These are phyloP conservation scores for Littorina saxatilis DNA, from an alignment of 1,140 invertebrate species.

Conservation along the genomic window DNA sequence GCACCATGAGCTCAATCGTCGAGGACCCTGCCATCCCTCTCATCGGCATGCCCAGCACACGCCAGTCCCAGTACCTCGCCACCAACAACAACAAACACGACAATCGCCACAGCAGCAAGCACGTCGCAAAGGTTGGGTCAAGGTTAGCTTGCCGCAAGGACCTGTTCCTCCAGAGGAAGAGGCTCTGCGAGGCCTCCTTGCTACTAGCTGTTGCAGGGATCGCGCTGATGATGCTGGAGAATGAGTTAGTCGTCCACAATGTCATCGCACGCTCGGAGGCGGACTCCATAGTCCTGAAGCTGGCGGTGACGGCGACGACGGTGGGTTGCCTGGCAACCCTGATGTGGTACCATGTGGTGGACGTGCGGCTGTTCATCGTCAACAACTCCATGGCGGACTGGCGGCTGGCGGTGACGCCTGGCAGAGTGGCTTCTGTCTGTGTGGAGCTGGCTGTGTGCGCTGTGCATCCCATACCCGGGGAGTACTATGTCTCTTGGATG, in stretches of 20 bases:
- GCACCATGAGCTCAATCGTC: constrained; percentile 8
- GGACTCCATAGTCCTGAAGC: constrained; percentile 65
- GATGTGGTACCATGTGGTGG: constrained; percentile 66
- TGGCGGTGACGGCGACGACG: constrained; percentile 67
- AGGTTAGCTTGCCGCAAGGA: constrained; percentile 69
- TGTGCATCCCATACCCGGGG: constrained; percentile 72
- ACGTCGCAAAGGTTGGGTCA: not conserved
- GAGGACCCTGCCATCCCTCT: constrained; percentile 4
- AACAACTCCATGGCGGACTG: constrained; percentile 73
- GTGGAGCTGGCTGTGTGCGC: constrained; percentile 70
- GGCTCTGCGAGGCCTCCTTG: constrained; percentile 63
- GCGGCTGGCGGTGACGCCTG: constrained; percentile 63
- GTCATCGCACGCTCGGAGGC: constrained; percentile 47
- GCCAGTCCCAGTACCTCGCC: not conserved
- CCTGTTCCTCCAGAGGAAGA: constrained; percentile 62
- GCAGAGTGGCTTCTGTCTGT: constrained; percentile 56
- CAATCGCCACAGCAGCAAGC: not conserved
- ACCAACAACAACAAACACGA: not conserved
- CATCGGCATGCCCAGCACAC: not conserved
- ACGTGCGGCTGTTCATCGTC: constrained; percentile 68
- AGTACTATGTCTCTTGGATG: constrained; percentile 45
- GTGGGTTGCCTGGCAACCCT: constrained; percentile 66
- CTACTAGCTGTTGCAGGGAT: constrained; percentile 65
- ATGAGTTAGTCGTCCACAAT: constrained; percentile 59
- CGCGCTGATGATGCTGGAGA: constrained; percentile 70